Evolutionary conservation across 2,888 invertebrate genomes (phyloP), one percentile per base, ranked within the genome.

Genomic region (Rhogogaster chlorosoma): DNA sequence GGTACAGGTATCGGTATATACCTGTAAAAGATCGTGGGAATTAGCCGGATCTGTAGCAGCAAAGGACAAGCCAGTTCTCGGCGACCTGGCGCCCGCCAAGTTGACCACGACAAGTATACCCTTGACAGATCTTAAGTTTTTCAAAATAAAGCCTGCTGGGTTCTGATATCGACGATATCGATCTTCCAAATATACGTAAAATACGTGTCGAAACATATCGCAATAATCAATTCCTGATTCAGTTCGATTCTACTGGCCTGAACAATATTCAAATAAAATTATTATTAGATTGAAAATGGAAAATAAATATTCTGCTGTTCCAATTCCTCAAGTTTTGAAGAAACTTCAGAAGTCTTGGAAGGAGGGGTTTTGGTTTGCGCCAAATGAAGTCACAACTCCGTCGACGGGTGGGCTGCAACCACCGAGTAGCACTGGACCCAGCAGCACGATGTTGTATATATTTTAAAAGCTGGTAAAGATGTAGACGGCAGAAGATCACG

Each of bases 311-410:
- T 45, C 45, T 15, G 12, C 3, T 15, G 45, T 15, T 15, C 15
- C 12, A 15, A 45, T 45, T 45, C 38, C n/a, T n/a, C 6, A 12
- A 10, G 45, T 75, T 32, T n/a, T 29, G 10, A 45, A 57, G 36
- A 15, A 15, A 22, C 32, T n/a, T n/a, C n/a, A 15, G 4, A 7
- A 36, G 15, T 49, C 7, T 32, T 15, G 22, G 36, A 53, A 67
- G 70, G 83, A 82, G 77, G 82, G 83, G 80, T 78, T 73, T 84
- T 77, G 86, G 84, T 88, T 90, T 89, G 90, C 89, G 88, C 89
- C 88, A 92, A 93, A 93, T 93, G 90, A 92, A 93, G 93, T 93
- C 93, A 93, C 92, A 92, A 92, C 92, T 92, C 80, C 89, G 90
- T 86, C 93, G 92, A 91, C 92, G 92, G 92, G 93, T 91, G 92